phyloP scores from a whole-genome alignment of 1,140 invertebrate species.

The Eriocheir sinensis region DNA sequence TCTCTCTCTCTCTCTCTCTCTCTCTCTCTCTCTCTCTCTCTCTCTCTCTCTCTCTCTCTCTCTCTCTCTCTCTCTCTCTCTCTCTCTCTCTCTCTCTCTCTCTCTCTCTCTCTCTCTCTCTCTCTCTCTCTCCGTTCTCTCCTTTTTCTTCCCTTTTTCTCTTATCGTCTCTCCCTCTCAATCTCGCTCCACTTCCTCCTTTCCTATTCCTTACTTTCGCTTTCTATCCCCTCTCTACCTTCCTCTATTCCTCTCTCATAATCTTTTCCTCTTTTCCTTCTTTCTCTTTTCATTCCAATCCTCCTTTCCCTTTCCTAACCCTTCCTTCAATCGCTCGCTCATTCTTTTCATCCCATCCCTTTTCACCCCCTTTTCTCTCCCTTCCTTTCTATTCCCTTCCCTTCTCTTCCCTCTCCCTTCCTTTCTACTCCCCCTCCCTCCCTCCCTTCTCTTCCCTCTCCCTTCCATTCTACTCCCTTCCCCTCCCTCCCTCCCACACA shows the following conservation, averaged over 20 bases:
- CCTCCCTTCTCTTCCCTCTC: not conserved
- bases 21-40: not conserved
- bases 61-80: not conserved
- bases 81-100: not conserved
- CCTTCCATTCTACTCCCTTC: not conserved
- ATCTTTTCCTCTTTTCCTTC: too few species aligned
- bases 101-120: not conserved
- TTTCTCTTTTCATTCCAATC: too few species aligned
- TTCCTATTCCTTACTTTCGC: too few species aligned
- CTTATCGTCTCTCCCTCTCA: not conserved
- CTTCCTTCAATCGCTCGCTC: too few species aligned
- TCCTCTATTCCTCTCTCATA: too few species aligned
- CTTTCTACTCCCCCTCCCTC: not conserved
- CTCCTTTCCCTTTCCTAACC: too few species aligned
- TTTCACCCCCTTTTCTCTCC: too few species aligned
- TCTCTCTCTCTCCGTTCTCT: too few species aligned
- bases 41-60: slow-evolving; percentile 24
- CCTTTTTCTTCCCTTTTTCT: not conserved
- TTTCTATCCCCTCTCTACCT: too few species aligned
- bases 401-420: not conserved
- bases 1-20: not conserved
- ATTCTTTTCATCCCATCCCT: not conserved
- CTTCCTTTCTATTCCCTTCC: not conserved
- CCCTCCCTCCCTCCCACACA: too few species aligned
- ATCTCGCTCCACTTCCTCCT: not conserved